Evolutionary conservation across 2,888 invertebrate species (phyloP).

Genomic region (Graphium colonna): DNA sequence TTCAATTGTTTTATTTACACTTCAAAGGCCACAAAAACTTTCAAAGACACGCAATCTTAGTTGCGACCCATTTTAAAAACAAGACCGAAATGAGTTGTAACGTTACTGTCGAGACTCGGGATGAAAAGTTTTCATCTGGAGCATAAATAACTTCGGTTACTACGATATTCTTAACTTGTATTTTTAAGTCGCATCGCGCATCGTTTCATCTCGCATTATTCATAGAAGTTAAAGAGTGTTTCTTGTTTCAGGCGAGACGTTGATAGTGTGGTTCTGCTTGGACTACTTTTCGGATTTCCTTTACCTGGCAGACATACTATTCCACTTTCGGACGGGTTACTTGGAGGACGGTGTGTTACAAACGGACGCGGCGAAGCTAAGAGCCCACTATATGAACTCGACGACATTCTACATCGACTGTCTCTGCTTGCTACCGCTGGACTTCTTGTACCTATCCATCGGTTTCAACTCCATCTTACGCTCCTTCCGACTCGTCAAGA

Average conservation of each 20-base stretch:
- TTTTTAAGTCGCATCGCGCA: neutral
- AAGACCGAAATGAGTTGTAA: conserved; percentile 32
- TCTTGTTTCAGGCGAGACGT: conserved; percentile 86
- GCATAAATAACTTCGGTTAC: conserved; percentile 26
- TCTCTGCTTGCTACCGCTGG: conserved; percentile 97
- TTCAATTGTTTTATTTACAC: conserved; percentile 48
- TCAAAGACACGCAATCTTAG: conserved; percentile 43
- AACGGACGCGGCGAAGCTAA: conserved; percentile 94
- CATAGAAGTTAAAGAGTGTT: conserved; percentile 3
- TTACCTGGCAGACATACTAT: conserved; percentile 96
- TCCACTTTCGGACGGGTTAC: conserved; percentile 98
- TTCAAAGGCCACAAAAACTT: conserved; percentile 40
- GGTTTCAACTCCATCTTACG: conserved; percentile 97
- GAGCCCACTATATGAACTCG: conserved; percentile 98
- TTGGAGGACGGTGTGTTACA: conserved; percentile 98
- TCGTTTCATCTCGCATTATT: conserved; percentile 17
- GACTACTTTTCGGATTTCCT: conserved; percentile 98
- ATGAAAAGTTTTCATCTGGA: conserved; percentile 37
- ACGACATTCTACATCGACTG: conserved; percentile 99
- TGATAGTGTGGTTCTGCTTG: conserved; percentile 96
- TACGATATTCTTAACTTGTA: neutral
- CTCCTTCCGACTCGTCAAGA: conserved; percentile 97
- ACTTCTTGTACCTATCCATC: conserved; percentile 98
- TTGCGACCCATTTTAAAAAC: conserved; percentile 34
- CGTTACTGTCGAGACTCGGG: conserved; percentile 29